Base-by-base conservation (phyloP, 2,888 invertebrate species). In the Leptinotarsa tumamoca region DNA sequence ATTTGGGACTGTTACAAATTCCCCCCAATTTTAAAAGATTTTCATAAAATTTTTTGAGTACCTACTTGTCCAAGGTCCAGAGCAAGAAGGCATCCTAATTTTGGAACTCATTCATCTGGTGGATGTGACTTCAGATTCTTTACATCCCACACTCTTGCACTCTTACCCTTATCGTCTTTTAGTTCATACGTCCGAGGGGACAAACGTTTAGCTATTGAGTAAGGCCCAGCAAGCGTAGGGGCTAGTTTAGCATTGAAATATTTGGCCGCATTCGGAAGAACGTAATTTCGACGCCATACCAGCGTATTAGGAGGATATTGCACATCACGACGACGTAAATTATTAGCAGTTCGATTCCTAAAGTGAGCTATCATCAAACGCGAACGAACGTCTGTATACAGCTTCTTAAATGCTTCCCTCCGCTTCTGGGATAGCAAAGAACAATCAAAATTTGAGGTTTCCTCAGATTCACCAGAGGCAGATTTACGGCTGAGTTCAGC, bases 181-280 rank as follows among this genome's bases (percentile, higher is more conserved):
- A 52, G n/a, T 52, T 52, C 52, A n/a, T 52, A 52, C 4, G 4
- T 52, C 52, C 52, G 17, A 17, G 52, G n/a, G n/a, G 52, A 17
- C 52, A 52, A 52, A 3, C 52, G 52, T 52, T 52, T 52, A 52
- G 52, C 52, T 52, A 52, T 17, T n/a, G 17, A 52, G 2, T 17
- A 52, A 52, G 52, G 52, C n/a, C n/a, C n/a, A 52, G 17, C 52
- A 52, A 52, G 17, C 15, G 52, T 66, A 27, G 78, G 78, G 4
- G 81, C 80, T 49, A 85, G 72, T 51, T 85, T 84, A 4, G 80
- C 75, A 0, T 80, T 67, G 33, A 78, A 74, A 50, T 79, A 61
- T 49, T 81, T 76, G 4, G 79, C 74, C 13, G 81, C 82, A 23
- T 78, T 74, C n/a, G 82, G 80, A 13, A 81, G 43, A 1, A 76